Conservation (phyloP, 1,140 invertebrate species). For the Calephelis virginiensis region DNA sequence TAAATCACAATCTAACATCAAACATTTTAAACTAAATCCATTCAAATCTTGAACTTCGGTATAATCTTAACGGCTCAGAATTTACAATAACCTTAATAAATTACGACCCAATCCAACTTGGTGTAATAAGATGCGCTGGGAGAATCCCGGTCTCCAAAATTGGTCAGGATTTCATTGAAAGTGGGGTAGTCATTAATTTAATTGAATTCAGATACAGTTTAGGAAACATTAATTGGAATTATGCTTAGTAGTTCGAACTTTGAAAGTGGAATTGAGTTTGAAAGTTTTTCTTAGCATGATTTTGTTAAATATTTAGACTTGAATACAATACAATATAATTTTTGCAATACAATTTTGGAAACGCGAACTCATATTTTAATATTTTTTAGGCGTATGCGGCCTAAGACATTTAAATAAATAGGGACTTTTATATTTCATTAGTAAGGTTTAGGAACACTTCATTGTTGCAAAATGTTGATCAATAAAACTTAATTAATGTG, state of each 20-base stretch:
- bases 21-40: constrained; percentile 21
- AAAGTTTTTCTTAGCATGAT: constrained; percentile 9
- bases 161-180: constrained; percentile 38
- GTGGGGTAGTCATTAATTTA: constrained; percentile 61
- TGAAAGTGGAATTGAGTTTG: constrained; percentile 19
- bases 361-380: no score
- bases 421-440: no score
- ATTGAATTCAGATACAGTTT: constrained; percentile 56
- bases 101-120: constrained; percentile 64
- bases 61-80: constrained; percentile 46
- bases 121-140: constrained; percentile 55
- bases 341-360: no score
- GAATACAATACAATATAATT: no score
- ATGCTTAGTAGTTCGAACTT: constrained; percentile 30
- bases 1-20: constrained; percentile 2
- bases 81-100: constrained; percentile 67
- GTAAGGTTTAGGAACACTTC: no score
- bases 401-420: no score
- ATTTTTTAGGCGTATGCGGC: no score
- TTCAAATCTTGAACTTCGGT: constrained; percentile 33
- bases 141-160: constrained; percentile 30
- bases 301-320: background rate
- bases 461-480: no score
- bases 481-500: no score
- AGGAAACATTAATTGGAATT: constrained; percentile 43